phyloP scores from a whole-genome alignment of 2,888 invertebrate species.

The Petrolisthes manimaculis region DNA sequence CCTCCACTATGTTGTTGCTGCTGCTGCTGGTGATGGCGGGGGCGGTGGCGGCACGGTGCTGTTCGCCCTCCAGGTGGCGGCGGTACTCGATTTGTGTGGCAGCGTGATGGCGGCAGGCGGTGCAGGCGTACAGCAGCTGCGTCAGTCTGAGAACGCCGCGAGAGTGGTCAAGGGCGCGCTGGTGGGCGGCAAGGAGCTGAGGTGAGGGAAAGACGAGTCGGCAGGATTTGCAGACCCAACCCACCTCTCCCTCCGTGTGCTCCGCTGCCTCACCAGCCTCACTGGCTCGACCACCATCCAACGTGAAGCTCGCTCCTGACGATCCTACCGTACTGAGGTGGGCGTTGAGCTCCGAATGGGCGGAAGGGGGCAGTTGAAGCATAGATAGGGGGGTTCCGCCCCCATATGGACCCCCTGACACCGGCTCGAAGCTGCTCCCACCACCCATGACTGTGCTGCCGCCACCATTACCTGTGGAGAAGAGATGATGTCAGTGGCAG shows the following conservation, averaged over 20 bases:
- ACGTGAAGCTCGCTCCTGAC: conserved; percentile 61
- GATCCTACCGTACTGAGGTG: conserved; percentile 50
- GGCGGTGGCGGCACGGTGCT: conserved; percentile 34
- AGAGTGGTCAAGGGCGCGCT: conserved; percentile 57
- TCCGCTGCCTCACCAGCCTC: conserved; percentile 52
- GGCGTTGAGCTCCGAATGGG: conserved; percentile 59
- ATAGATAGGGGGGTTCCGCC: conserved; percentile 64
- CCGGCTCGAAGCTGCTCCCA: conserved; percentile 31
- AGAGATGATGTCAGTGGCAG: too few species aligned
- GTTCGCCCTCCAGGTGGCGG: conserved; percentile 56
- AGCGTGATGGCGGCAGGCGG: conserved; percentile 42
- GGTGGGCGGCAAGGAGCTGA: conserved; percentile 57
- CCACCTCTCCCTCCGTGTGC: conserved; percentile 61
- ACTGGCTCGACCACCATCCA: conserved; percentile 60
- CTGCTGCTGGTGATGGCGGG: conserved; percentile 11
- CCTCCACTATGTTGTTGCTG: conserved; percentile 36
- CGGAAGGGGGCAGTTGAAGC: conserved; percentile 62
- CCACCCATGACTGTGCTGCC: conserved; percentile 12
- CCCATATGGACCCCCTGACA: conserved; percentile 40
- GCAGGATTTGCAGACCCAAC: conserved; percentile 65
- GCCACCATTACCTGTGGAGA: conserved; percentile 42
- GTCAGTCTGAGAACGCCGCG: conserved; percentile 61
- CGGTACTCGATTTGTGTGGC: conserved; percentile 57
- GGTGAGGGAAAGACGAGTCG: conserved; percentile 64
- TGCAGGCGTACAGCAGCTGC: conserved; percentile 63